Base-by-base conservation (phyloP, 2,888 invertebrate genomes). In the Ophonus ardosiacus region DNA sequence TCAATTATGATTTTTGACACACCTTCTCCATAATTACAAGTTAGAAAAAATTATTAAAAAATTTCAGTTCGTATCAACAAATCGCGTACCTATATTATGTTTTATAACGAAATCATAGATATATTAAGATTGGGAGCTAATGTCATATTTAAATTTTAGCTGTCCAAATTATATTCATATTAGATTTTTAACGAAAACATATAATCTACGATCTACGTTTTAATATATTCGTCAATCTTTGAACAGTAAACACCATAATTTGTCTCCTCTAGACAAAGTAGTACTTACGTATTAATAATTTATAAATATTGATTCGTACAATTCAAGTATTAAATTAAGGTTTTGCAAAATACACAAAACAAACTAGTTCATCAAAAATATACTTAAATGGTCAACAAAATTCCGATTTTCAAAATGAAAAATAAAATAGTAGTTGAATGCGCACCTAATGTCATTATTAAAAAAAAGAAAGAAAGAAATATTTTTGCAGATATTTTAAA, bases 401-500 rank as follows among this genome's bases (percentile, higher is more conserved):
- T 5, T 51, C 8, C 43, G 1, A 10, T 51, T 13, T 51, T 13
- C 43, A 13, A 51, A 51, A 51, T 51, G 43, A 51, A 13, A 51
- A 51, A 51, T 51, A 51, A 51, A 51, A 51, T 51, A 51, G 43
- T 13, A 51, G 43, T 51, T 8, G 10, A 13, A 13, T 51, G 43
- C 13, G 7, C 10, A 51, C 43, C 43, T 13, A 51, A 51, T 51
- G 10, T 51, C 2, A 13, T 51, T 51, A 65, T 13, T 0, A 21
- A 65, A 5, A 31, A n/a, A 10, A 18, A 31, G 5, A 10, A 65
- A n/a, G 31, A 68, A 56, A 85, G 88, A 7, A 89, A 88, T 71
- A 90, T 90, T 85, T 84, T 89, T 18, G 85, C 86, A 61, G 88
- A 38, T 13, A 90, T 90, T 86, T 88, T 90, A 24, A 88, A 88